Conservation (phyloP, 2,113 vertebrate species). For the Myodes glareolus region DNA sequence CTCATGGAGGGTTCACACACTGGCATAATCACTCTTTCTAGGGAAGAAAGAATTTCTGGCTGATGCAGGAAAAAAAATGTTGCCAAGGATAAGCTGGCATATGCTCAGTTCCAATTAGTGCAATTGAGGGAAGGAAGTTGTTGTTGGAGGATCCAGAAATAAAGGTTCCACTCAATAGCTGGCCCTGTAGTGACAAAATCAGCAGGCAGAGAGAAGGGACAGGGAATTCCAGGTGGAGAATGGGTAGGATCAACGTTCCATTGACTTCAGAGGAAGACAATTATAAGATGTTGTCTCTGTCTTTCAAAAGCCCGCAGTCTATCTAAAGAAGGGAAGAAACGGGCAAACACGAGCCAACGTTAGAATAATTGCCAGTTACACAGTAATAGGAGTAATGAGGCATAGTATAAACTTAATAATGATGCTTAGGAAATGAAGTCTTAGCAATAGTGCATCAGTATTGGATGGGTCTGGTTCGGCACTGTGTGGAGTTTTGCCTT, state of each 20-base stretch:
- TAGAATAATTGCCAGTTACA: conserved; percentile 21
- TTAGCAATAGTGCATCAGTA: background rate
- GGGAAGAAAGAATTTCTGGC: conserved; percentile 51
- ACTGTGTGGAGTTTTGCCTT: background rate
- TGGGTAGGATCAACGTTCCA: background rate
- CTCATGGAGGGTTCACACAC: background rate
- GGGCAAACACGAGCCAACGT: background rate
- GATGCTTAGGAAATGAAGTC: conserved; percentile 14
- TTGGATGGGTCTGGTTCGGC: background rate
- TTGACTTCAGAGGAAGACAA: conserved; percentile 35
- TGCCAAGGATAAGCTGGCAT: conserved; percentile 49
- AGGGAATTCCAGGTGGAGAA: background rate
- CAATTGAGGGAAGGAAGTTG: conserved; percentile 53
- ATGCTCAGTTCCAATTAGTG: conserved; percentile 41
- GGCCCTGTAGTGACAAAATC: background rate
- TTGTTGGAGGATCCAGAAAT: background rate
- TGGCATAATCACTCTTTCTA: background rate
- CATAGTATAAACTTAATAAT: background rate
- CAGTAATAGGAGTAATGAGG: conserved; percentile 20
- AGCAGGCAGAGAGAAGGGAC: background rate
- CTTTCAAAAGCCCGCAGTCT: conserved; percentile 15
- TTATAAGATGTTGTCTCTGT: conserved; percentile 8
- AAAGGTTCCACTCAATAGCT: background rate
- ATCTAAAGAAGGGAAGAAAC: conserved; percentile 30
- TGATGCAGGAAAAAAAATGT: background rate